Evolutionary conservation across 1,140 invertebrate species (phyloP).

Genomic region (Drosophila kurseongensis): DNA sequence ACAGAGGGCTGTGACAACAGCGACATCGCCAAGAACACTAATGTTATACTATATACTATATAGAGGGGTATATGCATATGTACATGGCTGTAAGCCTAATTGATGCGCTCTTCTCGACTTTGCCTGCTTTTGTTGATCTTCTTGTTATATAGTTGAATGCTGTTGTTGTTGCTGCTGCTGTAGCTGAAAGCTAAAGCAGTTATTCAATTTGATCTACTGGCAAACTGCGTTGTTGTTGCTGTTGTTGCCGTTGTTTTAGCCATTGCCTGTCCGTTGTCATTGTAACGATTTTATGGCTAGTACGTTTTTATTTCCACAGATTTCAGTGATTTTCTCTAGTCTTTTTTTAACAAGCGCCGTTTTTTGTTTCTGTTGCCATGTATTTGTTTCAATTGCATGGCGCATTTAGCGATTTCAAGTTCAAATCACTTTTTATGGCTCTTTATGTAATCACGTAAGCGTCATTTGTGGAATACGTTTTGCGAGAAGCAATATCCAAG

Average conservation of each 20-base stretch:
- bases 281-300: slow-evolving; percentile 74
- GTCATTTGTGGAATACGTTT: slow-evolving; percentile 44
- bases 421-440: slow-evolving; percentile 66
- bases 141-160: slow-evolving; percentile 28
- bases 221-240: slow-evolving; percentile 11
- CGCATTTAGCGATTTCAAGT: slow-evolving; percentile 70
- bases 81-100: slow-evolving; percentile 39
- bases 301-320: slow-evolving; percentile 63
- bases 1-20: neutral
- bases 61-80: neutral
- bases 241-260: slow-evolving; percentile 37
- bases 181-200: slow-evolving; percentile 34
- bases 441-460: slow-evolving; percentile 76
- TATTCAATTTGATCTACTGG: slow-evolving; percentile 60
- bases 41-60: slow-evolving; percentile 16
- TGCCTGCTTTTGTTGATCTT: slow-evolving; percentile 32
- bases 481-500: slow-evolving; percentile 6
- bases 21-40: slow-evolving; percentile 15
- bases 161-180: slow-evolving; percentile 17
- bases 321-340: slow-evolving; percentile 51
- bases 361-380: slow-evolving; percentile 21
- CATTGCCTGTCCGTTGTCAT: slow-evolving; percentile 55
- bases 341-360: slow-evolving; percentile 18
- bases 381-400: slow-evolving; percentile 63
- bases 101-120: slow-evolving; percentile 30